phyloP scores from a whole-genome alignment of 1,140 invertebrate genomes.

The Trichoplusia ni region DNA sequence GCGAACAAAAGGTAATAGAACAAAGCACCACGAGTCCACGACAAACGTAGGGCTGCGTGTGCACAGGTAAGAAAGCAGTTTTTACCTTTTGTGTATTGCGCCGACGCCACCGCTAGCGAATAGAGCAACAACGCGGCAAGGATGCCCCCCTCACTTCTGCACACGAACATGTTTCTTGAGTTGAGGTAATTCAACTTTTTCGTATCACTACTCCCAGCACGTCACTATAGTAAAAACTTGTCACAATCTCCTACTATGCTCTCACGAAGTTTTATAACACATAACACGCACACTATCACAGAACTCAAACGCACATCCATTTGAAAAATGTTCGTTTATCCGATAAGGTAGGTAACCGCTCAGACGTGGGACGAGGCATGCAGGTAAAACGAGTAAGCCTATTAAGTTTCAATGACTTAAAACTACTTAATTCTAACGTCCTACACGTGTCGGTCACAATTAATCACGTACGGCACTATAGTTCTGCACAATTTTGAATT shows the following conservation, averaged over 20 bases:
- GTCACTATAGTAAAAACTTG: slow-evolving; percentile 74
- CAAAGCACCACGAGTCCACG: slow-evolving; percentile 54
- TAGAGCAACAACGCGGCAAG: slow-evolving; percentile 63
- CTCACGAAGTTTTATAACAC: slow-evolving; percentile 70
- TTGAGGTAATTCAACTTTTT: slow-evolving; percentile 44
- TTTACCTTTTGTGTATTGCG: slow-evolving; percentile 77
- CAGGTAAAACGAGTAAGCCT: slow-evolving; percentile 78
- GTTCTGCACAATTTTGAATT: slow-evolving; percentile 62
- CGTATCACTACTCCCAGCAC: slow-evolving; percentile 64
- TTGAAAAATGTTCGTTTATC: slow-evolving; percentile 81
- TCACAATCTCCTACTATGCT: slow-evolving; percentile 65
- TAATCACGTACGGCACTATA: slow-evolving; percentile 47
- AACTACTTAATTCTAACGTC: slow-evolving; percentile 65
- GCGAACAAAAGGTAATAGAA: slow-evolving; percentile 53
- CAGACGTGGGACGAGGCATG: slow-evolving; percentile 76
- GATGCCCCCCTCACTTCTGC: slow-evolving; percentile 63
- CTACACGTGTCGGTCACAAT: slow-evolving; percentile 56
- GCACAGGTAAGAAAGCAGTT: slow-evolving; percentile 70
- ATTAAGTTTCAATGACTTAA: slow-evolving; percentile 76
- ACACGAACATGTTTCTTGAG: slow-evolving; percentile 61
- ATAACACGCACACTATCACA: slow-evolving; percentile 78
- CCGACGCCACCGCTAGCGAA: slow-evolving; percentile 66
- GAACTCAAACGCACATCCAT: slow-evolving; percentile 77
- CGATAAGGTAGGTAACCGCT: slow-evolving; percentile 76
- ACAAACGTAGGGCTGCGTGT: slow-evolving; percentile 48